Conservation (phyloP, 2,113 vertebrate genomes). For the Chitala chitala region DNA sequence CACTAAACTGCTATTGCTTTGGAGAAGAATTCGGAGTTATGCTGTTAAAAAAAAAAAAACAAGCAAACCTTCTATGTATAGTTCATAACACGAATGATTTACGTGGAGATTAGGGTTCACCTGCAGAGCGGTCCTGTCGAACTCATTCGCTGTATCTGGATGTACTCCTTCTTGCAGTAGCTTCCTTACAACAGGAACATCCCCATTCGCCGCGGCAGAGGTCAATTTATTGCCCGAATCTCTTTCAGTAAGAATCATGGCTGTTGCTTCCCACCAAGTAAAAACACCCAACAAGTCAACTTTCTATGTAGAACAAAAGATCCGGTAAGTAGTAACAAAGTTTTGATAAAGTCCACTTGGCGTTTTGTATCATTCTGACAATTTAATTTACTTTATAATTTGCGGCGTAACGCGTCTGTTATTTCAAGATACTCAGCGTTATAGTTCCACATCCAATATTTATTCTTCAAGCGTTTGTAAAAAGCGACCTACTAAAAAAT, state of each 20-base stretch:
- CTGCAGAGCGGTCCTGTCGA: constrained; percentile 79
- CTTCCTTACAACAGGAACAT: constrained; percentile 64
- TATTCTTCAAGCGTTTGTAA: neutral
- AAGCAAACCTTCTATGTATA: too few relatives aligned
- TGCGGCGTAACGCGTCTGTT: neutral
- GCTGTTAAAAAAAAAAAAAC: too few relatives aligned
- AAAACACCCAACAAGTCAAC: neutral
- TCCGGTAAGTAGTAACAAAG: neutral
- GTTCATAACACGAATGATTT: too few relatives aligned
- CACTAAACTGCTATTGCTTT: neutral
- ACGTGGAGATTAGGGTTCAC: constrained; percentile 43
- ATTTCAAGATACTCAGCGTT: neutral
- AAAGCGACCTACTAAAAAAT: constrained; percentile 41
- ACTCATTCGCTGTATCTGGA: constrained; percentile 73
- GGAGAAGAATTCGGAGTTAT: too few relatives aligned
- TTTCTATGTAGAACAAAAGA: neutral
- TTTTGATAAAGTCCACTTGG: neutral
- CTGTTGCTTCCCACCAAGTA: constrained; percentile 17
- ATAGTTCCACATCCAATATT: neutral
- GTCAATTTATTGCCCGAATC: constrained; percentile 70
- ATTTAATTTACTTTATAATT: neutral
- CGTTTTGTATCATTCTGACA: constrained; percentile 6
- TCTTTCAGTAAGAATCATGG: constrained; percentile 72
- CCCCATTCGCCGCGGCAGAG: constrained; percentile 73
- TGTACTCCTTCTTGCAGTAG: constrained; percentile 73